These are phyloP conservation scores for Dasysyrphus tricinctus DNA, from an alignment of 2,888 invertebrate genomes.

Conservation along the genomic window DNA sequence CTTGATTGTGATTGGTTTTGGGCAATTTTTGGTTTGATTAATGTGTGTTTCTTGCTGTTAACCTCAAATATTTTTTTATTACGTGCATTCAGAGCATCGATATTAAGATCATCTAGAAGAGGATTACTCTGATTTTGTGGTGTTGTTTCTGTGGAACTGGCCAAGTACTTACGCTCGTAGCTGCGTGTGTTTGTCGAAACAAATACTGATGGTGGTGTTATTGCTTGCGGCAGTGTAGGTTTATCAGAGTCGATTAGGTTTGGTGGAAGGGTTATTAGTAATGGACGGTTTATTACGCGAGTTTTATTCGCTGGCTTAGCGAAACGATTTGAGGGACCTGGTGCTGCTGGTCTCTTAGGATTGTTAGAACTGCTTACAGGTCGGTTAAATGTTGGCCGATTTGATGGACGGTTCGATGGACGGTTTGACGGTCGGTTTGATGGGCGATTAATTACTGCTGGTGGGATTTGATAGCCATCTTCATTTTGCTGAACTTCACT, in stretches of 20 bases:
- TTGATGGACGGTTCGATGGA: slow-evolving; percentile 73
- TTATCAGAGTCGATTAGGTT: slow-evolving; percentile 80
- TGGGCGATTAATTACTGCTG: slow-evolving; percentile 75
- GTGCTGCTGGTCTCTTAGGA: slow-evolving; percentile 38
- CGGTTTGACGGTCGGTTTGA: slow-evolving; percentile 72
- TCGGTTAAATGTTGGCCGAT: slow-evolving; percentile 58
- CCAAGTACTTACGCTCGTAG: slow-evolving; percentile 82
- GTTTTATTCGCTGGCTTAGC: slow-evolving; percentile 77
- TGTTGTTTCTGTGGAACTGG: slow-evolving; percentile 78
- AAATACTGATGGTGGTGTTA: slow-evolving; percentile 80
- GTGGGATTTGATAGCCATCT: slow-evolving; percentile 31
- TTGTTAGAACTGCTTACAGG: slow-evolving; percentile 42
- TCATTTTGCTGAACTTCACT: slow-evolving; percentile 71
- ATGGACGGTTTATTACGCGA: slow-evolving; percentile 80
- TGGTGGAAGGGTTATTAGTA: slow-evolving; percentile 80
- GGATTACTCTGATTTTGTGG: slow-evolving; percentile 79
- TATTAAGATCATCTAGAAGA: slow-evolving; percentile 83
- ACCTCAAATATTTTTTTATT: slow-evolving; percentile 85
- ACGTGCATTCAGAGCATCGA: slow-evolving; percentile 84
- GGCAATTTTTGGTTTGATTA: slow-evolving; percentile 78
- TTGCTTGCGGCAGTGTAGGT: slow-evolving; percentile 78
- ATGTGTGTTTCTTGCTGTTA: slow-evolving; percentile 83
- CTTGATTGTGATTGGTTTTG: slow-evolving; percentile 77
- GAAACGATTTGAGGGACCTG: slow-evolving; percentile 74
- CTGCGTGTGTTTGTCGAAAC: slow-evolving; percentile 81